Conservation (phyloP, 2,113 vertebrate genomes). For the Sorex fumeus region DNA sequence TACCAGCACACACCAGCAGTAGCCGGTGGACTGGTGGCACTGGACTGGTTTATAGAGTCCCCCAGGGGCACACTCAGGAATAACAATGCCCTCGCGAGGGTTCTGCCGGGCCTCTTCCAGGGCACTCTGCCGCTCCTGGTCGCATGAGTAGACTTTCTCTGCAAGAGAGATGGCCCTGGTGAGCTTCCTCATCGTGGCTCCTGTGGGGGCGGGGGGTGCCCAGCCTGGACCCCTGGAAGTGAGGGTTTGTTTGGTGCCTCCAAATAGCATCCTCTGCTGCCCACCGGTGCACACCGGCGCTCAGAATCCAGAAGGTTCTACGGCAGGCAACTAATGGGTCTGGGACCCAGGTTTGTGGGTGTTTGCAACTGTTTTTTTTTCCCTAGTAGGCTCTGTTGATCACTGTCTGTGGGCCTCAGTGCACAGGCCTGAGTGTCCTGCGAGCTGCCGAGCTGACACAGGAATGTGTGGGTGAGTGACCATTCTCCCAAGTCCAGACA, state of each 20-base stretch:
- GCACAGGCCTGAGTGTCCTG: neutral
- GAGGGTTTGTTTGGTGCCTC: neutral
- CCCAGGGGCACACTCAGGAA: constrained; percentile 95
- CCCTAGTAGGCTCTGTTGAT: neutral
- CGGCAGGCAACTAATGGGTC: neutral
- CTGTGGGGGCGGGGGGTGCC: neutral
- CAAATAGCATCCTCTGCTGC: neutral
- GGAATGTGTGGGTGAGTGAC: neutral
- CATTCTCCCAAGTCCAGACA: neutral
- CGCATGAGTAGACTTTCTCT: constrained; percentile 98
- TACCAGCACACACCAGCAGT: constrained; percentile 99
- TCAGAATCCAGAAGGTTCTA: neutral
- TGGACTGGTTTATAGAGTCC: constrained; percentile 97
- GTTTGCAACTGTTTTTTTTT: neutral
- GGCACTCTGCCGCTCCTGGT: constrained; percentile 97
- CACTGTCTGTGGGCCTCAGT: neutral
- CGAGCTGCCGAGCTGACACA: neutral
- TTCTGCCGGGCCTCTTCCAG: constrained; percentile 95
- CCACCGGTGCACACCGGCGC: neutral
- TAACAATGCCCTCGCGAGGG: constrained; percentile 94
- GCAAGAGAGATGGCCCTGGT: constrained; percentile 84
- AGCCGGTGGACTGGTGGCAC: constrained; percentile 99
- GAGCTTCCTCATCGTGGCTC: neutral
- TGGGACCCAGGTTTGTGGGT: neutral
- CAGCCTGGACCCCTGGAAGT: neutral